Evolutionary conservation across 2,888 invertebrate species (phyloP), one percentile per base, ranked within the genome.

Genomic region (Chymomyza caudatula): DNA sequence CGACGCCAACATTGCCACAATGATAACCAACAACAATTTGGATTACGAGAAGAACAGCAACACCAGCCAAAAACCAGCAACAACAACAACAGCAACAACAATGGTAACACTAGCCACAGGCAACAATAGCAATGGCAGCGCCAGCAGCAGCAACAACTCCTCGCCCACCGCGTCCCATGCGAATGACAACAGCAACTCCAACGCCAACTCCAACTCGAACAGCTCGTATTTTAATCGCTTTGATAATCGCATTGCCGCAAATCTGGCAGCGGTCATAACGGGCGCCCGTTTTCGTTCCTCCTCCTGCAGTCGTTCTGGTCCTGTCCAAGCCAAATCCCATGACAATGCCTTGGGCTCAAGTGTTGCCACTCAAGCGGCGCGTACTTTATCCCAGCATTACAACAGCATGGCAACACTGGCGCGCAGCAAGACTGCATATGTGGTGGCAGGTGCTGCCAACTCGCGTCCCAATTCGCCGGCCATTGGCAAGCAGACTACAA

Each of bases 1-100:
- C 71, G 60, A 56, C 25, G 43, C 17, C 55, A 22, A 25, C 25
- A 60, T 63, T 60, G 51, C 67, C 74, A 82, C 85, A 85, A 89
- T 89, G 89, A 87, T 89, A 76, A 89, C 88, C 88, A 89, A 89
- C 84, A 89, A 89, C 85, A 89, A 89, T 86, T 85, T 89, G 82
- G 87, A 88, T 74, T 88, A 86, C 67, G 88, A 87, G 71, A 88
- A 81, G 76, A 87, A 85, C 77, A 85, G 79, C 73, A 83, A 77
- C 71, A 74, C 17, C 15, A 47, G n/a, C 19, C 63, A 66, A 67
- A 61, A 60, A 0, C 61, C 74, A 17, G 61, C 73, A 19, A 55
- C 69, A 65, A 63, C 61, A 51, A 5, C 43, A 54, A 47, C 47
- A 43, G 23, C 22, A 52, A 65, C 68, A 68, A 69, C 17, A 55